A percentile compares a stretch with the other conserved stretches of the same genome.
phyloP scores from a whole-genome alignment of 2,113 vertebrate genomes.

The human region DNA sequence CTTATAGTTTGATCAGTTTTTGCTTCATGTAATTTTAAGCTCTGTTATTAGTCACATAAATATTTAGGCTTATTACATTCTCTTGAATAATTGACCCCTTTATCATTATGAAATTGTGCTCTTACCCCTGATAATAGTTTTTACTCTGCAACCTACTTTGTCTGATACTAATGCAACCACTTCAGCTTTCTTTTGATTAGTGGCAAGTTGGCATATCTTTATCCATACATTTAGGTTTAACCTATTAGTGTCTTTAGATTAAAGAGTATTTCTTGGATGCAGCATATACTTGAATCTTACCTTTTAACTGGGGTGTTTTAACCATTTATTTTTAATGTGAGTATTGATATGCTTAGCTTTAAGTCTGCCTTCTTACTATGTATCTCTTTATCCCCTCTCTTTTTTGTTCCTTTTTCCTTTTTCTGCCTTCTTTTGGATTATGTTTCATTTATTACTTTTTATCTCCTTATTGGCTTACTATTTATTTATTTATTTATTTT shows the following conservation, averaged over 20 bases:
- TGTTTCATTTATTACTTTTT: too few species aligned
- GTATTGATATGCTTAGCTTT: not conserved
- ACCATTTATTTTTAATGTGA: not conserved
- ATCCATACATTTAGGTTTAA: not conserved
- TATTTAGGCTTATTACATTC: not conserved
- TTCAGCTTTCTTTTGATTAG: not conserved
- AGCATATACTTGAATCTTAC: not conserved
- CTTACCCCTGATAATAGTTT: not conserved
- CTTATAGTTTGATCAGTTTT: not conserved
- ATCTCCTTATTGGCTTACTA: too few species aligned
- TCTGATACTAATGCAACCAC: not conserved
- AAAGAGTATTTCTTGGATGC: not conserved
- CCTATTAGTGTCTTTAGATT: not conserved
- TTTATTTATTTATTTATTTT: too few species aligned
- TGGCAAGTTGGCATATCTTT: not conserved
- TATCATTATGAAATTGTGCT: not conserved
- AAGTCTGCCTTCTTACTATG: not conserved
- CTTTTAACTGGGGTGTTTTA: not conserved
- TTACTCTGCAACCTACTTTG: not conserved
- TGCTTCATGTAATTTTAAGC: not conserved
- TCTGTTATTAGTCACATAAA: slow-evolving; percentile 17
- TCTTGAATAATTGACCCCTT: not conserved
- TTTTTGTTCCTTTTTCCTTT: not conserved
- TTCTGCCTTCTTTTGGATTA: not conserved
- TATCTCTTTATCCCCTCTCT: not conserved